These are phyloP conservation scores for Toxotes lorentzi DNA, from an alignment of 2,797 vertebrate genomes.

Conservation along the genomic window DNA sequence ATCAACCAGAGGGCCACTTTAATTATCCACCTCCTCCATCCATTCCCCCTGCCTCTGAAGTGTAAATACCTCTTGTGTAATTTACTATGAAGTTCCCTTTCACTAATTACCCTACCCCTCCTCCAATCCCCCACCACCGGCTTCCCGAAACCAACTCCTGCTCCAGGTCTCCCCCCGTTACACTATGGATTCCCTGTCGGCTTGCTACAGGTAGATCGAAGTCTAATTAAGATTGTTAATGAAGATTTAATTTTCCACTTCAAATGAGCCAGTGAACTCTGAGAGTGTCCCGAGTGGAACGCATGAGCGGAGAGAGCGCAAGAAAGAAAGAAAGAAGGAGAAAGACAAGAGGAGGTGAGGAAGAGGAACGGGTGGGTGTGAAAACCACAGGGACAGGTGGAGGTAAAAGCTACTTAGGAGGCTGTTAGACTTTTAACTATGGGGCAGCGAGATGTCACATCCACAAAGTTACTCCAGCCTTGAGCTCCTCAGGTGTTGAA, in stretches of 20 bases:
- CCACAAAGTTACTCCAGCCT: conserved; percentile 22
- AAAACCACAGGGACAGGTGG: conserved; percentile 16
- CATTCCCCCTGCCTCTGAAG: conserved; percentile 38
- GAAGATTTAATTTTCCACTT: conserved; percentile 88
- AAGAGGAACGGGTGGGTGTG: background rate
- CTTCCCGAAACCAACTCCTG: conserved; percentile 58
- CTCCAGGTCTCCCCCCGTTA: conserved; percentile 71
- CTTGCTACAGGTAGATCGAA: conserved; percentile 82
- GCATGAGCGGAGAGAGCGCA: conserved; percentile 32
- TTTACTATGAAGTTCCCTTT: conserved; percentile 71
- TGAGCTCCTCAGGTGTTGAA: conserved; percentile 13
- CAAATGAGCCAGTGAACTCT: conserved; percentile 77
- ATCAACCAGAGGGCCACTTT: conserved; percentile 42
- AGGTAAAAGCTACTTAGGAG: conserved; percentile 34
- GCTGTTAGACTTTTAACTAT: conserved; percentile 35
- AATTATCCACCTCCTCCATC: conserved; percentile 54
- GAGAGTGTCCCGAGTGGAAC: conserved; percentile 59
- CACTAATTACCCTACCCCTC: conserved; percentile 73
- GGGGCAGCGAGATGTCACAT: conserved; percentile 3
- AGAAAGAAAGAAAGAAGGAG: conserved; percentile 2
- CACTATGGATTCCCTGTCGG: conserved; percentile 82
- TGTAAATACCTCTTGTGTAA: conserved; percentile 75
- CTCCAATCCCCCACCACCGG: conserved; percentile 53
- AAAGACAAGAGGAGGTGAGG: background rate
- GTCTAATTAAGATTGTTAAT: conserved; percentile 88